Conservation (phyloP, 2,888 invertebrate genomes). For the Polia nebulosa region DNA sequence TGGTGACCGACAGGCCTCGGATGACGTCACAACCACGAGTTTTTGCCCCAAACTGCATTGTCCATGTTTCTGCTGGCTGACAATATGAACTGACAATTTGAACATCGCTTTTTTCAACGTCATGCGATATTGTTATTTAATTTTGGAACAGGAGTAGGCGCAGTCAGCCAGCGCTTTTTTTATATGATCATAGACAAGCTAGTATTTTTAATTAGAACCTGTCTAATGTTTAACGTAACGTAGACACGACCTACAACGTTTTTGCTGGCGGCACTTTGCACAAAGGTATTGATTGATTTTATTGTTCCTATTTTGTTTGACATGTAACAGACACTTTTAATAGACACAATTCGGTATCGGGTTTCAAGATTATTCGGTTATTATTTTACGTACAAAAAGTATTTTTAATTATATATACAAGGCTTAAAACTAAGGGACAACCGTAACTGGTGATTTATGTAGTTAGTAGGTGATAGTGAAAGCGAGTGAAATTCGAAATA, state of each 20-base stretch:
- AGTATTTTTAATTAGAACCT: constrained; percentile 33
- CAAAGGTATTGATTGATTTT: constrained; percentile 29
- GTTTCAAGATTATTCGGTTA: neutral
- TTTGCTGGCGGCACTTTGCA: constrained; percentile 12
- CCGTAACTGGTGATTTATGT: no score
- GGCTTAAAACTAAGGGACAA: neutral
- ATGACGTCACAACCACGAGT: constrained; percentile 75
- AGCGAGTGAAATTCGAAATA: neutral
- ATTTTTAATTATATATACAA: neutral
- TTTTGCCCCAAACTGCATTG: constrained; percentile 66
- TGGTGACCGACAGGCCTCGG: constrained; percentile 62
- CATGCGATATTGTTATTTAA: constrained; percentile 41
- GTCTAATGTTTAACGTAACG: constrained; percentile 19
- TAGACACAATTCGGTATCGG: neutral
- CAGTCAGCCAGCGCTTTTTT: constrained; percentile 20
- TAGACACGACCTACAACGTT: constrained; percentile 20
- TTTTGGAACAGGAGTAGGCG: constrained; percentile 39
- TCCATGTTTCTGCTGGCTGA: constrained; percentile 58
- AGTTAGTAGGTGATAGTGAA: no score
- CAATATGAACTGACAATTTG: constrained; percentile 48
- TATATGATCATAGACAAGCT: neutral
- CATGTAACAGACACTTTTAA: constrained; percentile 21
- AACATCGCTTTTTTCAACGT: constrained; percentile 25
- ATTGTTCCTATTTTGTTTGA: constrained; percentile 39
- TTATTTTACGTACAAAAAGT: neutral